Evolutionary conservation across 2,888 invertebrate species (phyloP), one percentile per base, ranked within the genome.

Genomic region (Cephus runcator): DNA sequence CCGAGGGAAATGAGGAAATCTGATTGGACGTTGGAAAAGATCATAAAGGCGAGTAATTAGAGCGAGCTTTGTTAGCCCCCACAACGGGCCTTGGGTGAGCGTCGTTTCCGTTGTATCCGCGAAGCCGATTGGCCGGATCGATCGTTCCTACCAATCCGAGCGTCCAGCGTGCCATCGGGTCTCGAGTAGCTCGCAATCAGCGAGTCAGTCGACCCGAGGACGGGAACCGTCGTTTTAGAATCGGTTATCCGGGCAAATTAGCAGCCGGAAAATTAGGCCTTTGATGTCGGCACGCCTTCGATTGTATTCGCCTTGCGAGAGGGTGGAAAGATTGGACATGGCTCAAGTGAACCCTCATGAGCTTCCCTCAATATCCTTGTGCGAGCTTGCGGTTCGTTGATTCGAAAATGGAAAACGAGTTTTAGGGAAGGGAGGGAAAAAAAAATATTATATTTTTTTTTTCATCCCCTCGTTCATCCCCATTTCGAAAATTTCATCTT

Each of bases 11-110:
- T 84, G 88, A 88, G 88, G 84, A 88, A 87, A 89, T 87, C 85
- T 87, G 88, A 89, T 90, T 89, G 88, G 86, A 87, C 85, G 85
- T 85, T 85, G 88, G 86, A 88, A 88, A 88, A 89, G 88, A 89
- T 90, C 87, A 88, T 89, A 88, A 89, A 89, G 85, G 87, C 84
- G 85, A 87, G 88, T 89, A 89, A 89, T 90, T 89, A 89, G 87
- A 86, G 84, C 85, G 81, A 84, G 87, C 88, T 88, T 89, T 88
- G 88, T 89, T 88, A 86, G 77, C 79, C 77, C 81, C 80, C 79
- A 84, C 85, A 83, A 83, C 84, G 83, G 73, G 73, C 56, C 76
- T 77, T 75, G 78, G n/a, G 34, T 76, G 80, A 78, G 76, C 40
- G 79, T 77, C 69, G 76, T 69, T 78, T 79, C 81, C 77, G 79